phyloP scores from a whole-genome alignment of 2,797 vertebrate species.

The Hypotaenidia philippensis region DNA sequence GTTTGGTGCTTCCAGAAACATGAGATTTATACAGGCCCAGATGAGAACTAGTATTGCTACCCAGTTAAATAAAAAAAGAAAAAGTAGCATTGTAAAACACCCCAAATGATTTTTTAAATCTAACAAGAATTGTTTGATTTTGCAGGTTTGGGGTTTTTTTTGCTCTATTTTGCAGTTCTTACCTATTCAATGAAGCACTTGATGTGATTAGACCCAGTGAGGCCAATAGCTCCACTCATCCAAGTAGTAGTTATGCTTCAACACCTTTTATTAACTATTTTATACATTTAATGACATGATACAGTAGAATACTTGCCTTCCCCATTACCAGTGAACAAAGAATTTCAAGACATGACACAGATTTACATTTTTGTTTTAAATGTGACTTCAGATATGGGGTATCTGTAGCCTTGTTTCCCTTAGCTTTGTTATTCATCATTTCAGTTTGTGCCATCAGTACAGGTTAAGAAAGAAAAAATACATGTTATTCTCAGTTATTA shows the following conservation, averaged over 20 bases:
- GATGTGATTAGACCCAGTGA: neutral
- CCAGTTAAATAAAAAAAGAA: neutral
- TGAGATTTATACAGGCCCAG: neutral
- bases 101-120: neutral
- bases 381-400: neutral
- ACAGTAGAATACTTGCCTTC: neutral
- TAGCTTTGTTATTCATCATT: neutral
- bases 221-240: neutral
- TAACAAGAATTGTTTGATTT: neutral
- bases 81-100: neutral
- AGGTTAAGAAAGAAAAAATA: neutral
- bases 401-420: neutral
- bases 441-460: neutral
- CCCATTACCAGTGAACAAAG: neutral
- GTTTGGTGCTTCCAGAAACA: neutral
- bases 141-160: no score
- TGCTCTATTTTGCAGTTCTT: neutral
- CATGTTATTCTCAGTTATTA: neutral
- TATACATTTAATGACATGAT: neutral
- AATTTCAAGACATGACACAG: neutral
- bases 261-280: neutral
- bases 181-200: neutral
- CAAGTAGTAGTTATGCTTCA: neutral
- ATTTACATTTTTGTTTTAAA: neutral
- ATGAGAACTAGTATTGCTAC: neutral